These are phyloP conservation scores for Acholoe squamosa DNA, from an alignment of 2,888 invertebrate species.

Conservation along the genomic window DNA sequence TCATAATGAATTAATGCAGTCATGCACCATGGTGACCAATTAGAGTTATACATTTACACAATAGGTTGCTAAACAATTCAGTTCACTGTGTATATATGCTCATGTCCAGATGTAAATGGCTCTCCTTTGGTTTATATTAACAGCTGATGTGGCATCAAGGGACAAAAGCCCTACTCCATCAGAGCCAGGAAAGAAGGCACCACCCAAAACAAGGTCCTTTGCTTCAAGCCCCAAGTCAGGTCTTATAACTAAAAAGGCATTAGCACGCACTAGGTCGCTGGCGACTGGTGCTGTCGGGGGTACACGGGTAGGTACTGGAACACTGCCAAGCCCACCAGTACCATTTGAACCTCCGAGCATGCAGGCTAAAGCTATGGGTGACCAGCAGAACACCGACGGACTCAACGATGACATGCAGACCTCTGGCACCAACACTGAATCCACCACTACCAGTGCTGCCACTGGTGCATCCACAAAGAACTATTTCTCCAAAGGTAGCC, in stretches of 20 bases:
- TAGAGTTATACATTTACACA: too few species aligned
- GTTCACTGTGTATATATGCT: too few species aligned
- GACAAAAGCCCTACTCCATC: slow-evolving; percentile 22
- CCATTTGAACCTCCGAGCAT: background rate
- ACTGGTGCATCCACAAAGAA: too few species aligned
- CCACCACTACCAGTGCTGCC: background rate
- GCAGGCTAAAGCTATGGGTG: background rate
- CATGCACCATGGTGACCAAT: too few species aligned
- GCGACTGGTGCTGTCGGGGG: slow-evolving; percentile 51
- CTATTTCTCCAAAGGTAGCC: background rate
- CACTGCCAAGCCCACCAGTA: background rate
- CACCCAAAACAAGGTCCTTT: slow-evolving; percentile 70
- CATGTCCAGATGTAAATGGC: too few species aligned
- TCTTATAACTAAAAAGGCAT: slow-evolving; percentile 60
- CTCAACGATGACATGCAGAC: background rate
- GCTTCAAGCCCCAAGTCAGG: slow-evolving; percentile 73
- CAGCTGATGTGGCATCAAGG: slow-evolving; percentile 84
- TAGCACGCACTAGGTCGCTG: slow-evolving; percentile 64
- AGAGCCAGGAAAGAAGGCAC: slow-evolving; percentile 83
- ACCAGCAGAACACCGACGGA: background rate
- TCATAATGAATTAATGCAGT: too few species aligned
- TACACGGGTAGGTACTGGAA: background rate
- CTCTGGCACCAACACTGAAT: slow-evolving; percentile 2
- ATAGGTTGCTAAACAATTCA: too few species aligned
- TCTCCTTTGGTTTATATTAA: too few species aligned